Base-by-base conservation (phyloP, 1,140 invertebrate species). In the Cyrtorhinus lividipennis region DNA sequence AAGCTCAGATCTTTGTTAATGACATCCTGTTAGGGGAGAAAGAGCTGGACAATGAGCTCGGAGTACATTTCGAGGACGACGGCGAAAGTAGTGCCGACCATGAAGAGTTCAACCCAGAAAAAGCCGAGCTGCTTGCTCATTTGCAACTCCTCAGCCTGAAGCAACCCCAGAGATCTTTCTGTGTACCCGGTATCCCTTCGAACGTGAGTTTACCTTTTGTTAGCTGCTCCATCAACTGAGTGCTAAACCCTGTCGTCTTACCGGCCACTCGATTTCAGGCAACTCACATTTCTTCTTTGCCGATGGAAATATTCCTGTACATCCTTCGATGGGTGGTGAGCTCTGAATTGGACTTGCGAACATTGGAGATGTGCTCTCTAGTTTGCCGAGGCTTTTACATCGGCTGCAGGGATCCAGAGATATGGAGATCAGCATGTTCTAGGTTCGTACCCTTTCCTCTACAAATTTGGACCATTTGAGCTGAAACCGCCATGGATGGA, bases 311-410 rank as follows among this genome's bases (percentile, higher is more conserved):
- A 56, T 69, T 95, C 10, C 75, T 89, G 24, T 86, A 90, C 67
- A 88, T 95, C 64, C 71, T 89, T 56, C 82, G 85, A 70, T 96
- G 92, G 92, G 87, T 95, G 25, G 87, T 95, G 12, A 89, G 90
- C 15, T 75, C 79, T 13, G 88, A 96, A 64, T 74, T 95, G 63
- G 94, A 97, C 76, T 75, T 93, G 58, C 75, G 83, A 45, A 90
- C 91, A 0, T 73, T 97, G 64, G 92, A 96, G 73, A 82, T 85
- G 69, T 81, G 86, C 68, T 78, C 84, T 0, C 73, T 78, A 66
- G 87, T 90, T 18, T 92, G 88, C 71, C 80, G 89, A 59, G 92
- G 92, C 0, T 89, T 95, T 73, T 94, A 93, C 73, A 73, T 95
- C 5, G 84, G 84, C 67, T 83, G 86, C 0, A 75, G 92, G 46